Percentiles rank a stretch among this genome's conserved stretches.
These are phyloP conservation scores for Salmo trutta DNA, from an alignment of 2,797 vertebrate genomes.

Conservation along the genomic window DNA sequence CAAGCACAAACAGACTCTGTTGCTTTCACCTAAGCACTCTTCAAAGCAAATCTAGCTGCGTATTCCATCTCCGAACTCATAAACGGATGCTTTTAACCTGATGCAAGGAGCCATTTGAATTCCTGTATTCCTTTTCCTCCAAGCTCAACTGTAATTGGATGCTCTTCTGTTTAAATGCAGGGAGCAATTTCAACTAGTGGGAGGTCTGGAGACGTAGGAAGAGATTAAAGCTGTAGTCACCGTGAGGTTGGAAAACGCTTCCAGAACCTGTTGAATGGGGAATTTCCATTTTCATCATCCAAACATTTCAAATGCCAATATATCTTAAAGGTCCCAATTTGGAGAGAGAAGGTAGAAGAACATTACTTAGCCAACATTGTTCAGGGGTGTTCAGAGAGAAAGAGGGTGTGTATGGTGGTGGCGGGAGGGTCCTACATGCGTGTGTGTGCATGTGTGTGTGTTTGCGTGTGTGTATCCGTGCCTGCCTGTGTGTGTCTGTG, in stretches of 20 bases:
- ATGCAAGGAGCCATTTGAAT: not conserved
- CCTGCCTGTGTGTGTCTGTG: not conserved
- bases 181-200: slow-evolving; percentile 25
- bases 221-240: slow-evolving; percentile 46
- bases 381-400: not conserved
- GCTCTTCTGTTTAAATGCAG: slow-evolving; percentile 34
- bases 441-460: slow-evolving; percentile 17
- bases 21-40: not conserved
- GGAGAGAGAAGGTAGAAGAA: not conserved
- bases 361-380: not conserved
- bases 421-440: not conserved
- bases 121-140: not conserved
- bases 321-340: slow-evolving; percentile 25
- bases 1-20: not conserved
- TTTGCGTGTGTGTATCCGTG: not conserved
- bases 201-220: slow-evolving; percentile 31
- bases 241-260: slow-evolving; percentile 12
- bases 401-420: not conserved
- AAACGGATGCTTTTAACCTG: not conserved
- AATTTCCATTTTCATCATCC: slow-evolving; percentile 47
- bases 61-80: not conserved
- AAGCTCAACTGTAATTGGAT: slow-evolving; percentile 4
- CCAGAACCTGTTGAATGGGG: slow-evolving; percentile 11
- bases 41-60: no score
- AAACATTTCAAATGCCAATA: slow-evolving; percentile 43